Evolutionary conservation across 2,888 invertebrate species (phyloP).

Genomic region (Sesia bembeciformis): DNA sequence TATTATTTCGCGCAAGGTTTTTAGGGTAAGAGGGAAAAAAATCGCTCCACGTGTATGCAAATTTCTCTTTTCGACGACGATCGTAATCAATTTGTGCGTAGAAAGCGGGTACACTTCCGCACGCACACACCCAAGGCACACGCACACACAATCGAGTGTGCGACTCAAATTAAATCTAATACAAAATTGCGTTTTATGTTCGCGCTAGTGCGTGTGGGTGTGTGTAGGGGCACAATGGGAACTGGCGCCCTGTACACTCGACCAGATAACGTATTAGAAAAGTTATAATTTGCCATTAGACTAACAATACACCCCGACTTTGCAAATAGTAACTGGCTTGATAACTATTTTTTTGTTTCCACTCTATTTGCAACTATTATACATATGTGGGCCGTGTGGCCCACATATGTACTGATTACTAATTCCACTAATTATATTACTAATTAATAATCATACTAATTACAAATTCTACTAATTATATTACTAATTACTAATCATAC

Average conservation of each 20-base stretch:
- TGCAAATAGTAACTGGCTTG: background rate
- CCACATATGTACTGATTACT: too few species aligned
- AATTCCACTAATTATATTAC: too few species aligned
- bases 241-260: slow-evolving; percentile 55
- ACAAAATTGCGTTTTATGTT: slow-evolving; percentile 75
- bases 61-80: slow-evolving; percentile 66
- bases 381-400: too few species aligned
- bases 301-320: background rate
- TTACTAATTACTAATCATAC: too few species aligned
- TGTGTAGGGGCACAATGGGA: slow-evolving; percentile 65
- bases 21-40: slow-evolving; percentile 15
- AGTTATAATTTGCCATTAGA: background rate
- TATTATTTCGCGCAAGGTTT: too few species aligned
- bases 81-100: slow-evolving; percentile 73
- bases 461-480: too few species aligned
- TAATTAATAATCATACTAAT: too few species aligned
- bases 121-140: slow-evolving; percentile 30
- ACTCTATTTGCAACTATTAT: too few species aligned
- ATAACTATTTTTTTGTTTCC: background rate
- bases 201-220: slow-evolving; percentile 60
- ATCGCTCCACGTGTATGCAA: slow-evolving; percentile 58
- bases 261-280: background rate
- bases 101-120: slow-evolving; percentile 50
- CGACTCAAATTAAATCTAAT: slow-evolving; percentile 72
- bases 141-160: slow-evolving; percentile 28